Percentiles rank a stretch among this genome's conserved stretches.
phyloP scores from a whole-genome alignment of 2,888 invertebrate species.

The Priocnemis perturbator region DNA sequence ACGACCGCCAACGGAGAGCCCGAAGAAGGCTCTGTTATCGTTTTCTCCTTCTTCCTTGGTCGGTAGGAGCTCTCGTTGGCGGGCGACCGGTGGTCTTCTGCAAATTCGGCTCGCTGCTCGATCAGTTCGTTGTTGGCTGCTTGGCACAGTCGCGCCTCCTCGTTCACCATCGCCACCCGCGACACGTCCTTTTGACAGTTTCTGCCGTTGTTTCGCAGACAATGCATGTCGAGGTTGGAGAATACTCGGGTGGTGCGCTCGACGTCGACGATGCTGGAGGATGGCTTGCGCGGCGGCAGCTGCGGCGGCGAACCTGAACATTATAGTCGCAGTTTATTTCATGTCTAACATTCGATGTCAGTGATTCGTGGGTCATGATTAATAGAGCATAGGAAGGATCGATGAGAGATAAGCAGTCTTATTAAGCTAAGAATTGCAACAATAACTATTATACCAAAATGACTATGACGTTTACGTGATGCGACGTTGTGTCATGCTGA shows the following conservation, averaged over 20 bases:
- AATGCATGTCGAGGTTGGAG: conserved; percentile 45
- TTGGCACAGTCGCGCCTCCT: conserved; percentile 46
- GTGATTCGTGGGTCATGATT: too few species aligned
- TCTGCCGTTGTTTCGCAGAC: conserved; percentile 37
- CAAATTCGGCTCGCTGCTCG: conserved; percentile 64
- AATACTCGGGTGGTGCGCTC: conserved; percentile 50
- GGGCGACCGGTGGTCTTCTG: conserved; percentile 59
- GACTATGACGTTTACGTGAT: too few species aligned
- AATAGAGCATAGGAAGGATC: too few species aligned
- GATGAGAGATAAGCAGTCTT: too few species aligned
- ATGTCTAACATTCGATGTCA: too few species aligned
- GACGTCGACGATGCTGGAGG: conserved; percentile 53
- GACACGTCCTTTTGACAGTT: conserved; percentile 31
- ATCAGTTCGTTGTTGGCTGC: conserved; percentile 53
- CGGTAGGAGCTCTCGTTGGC: background rate
- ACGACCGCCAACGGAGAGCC: conserved; percentile 53
- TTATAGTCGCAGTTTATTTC: too few species aligned
- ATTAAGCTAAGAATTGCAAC: too few species aligned
- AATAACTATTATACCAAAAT: too few species aligned
- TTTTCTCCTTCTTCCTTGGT: conserved; percentile 2
- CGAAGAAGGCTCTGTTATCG: background rate
- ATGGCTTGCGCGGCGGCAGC: conserved; percentile 66
- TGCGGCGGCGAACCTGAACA: conserved; percentile 56
- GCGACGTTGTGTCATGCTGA: too few species aligned
- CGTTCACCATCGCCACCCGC: conserved; percentile 37